A percentile compares a stretch with the other conserved stretches of the same genome.
phyloP scores from a whole-genome alignment of 2,888 invertebrate species.

The Melitaea athalia region DNA sequence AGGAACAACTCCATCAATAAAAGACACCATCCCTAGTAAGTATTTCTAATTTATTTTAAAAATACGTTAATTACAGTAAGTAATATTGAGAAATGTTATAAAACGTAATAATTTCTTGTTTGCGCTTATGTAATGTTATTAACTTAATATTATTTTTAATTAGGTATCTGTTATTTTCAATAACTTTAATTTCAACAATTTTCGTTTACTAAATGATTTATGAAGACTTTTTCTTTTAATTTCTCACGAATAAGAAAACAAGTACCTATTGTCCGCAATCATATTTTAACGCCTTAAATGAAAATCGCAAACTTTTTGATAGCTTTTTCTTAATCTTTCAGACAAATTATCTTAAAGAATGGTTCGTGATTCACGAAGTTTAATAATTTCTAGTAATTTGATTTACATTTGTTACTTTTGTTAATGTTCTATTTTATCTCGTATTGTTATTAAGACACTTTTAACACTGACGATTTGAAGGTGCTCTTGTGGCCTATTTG shows the following conservation, averaged over 20 bases:
- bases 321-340: constrained; percentile 12
- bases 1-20: constrained; percentile 56
- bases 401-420: not conserved
- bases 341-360: constrained; percentile 11
- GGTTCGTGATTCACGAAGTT: not conserved
- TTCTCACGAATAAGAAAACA: constrained; percentile 12
- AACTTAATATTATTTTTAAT: constrained; percentile 18
- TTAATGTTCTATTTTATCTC: no score
- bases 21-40: constrained; percentile 53
- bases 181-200: constrained; percentile 21
- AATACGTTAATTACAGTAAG: no score
- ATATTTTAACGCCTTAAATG: constrained; percentile 20
- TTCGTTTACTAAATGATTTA: constrained; percentile 24
- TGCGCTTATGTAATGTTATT: not conserved
- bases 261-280: constrained; percentile 13
- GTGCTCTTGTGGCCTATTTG: no score
- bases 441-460: no score
- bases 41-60: constrained; percentile 16
- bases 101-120: not conserved
- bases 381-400: not conserved
- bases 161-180: constrained; percentile 23
- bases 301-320: constrained; percentile 20
- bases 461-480: no score
- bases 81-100: not conserved
- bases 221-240: constrained; percentile 17